Conservation (phyloP, 2,113 vertebrate species). For the Arothron firmamentum region DNA sequence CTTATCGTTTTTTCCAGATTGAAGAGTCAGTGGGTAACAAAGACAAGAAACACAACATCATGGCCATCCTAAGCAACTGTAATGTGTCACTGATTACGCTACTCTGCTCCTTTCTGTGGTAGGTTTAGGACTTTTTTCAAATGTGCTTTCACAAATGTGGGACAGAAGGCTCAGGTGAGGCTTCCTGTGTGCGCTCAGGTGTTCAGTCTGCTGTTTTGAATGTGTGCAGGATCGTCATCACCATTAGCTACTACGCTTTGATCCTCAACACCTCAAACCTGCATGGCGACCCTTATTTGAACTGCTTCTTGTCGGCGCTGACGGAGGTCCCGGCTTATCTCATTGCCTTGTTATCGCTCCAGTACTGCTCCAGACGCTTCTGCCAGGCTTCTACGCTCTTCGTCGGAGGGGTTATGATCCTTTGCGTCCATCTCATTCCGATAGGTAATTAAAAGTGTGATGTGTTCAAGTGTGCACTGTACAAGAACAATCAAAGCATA, state of each 20-base stretch:
- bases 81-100: conserved; percentile 42
- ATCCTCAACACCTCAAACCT: conserved; percentile 87
- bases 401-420: conserved; percentile 82
- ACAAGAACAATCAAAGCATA: no score
- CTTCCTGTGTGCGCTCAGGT: neutral
- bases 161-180: no score
- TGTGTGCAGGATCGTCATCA: conserved; percentile 79
- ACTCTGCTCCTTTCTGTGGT: conserved; percentile 62
- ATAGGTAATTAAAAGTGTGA: conserved; percentile 78
- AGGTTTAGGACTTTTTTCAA: neutral
- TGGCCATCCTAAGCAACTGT: conserved; percentile 41
- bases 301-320: conserved; percentile 82
- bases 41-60: conserved; percentile 48
- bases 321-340: conserved; percentile 84
- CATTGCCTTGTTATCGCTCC: conserved; percentile 80
- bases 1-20: conserved; percentile 32
- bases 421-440: conserved; percentile 82
- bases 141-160: no score
- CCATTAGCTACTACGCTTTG: conserved; percentile 83
- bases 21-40: conserved; percentile 35
- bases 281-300: conserved; percentile 80
- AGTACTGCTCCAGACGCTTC: conserved; percentile 71
- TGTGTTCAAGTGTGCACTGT: no score
- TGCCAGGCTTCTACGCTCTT: conserved; percentile 82
- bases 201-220: neutral